A percentile compares a stretch with the other conserved stretches of the same genome.
These are phyloP conservation scores for Limanda limanda DNA, from an alignment of 2,113 vertebrate genomes.

Conservation along the genomic window DNA sequence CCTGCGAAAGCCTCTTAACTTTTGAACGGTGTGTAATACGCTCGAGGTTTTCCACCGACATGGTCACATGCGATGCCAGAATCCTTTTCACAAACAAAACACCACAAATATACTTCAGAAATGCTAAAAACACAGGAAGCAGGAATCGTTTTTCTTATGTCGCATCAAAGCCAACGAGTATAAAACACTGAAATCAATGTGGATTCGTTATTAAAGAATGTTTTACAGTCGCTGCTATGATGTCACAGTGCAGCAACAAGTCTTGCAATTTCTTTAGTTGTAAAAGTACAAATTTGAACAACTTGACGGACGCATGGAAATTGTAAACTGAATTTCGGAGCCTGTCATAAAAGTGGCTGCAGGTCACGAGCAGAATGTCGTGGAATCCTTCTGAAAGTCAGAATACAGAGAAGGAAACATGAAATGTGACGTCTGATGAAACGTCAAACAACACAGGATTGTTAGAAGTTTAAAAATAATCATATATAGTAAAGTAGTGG, in stretches of 20 bases:
- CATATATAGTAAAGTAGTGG: too few species aligned
- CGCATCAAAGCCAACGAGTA: neutral
- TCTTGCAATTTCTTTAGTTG: neutral
- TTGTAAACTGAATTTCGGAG: neutral
- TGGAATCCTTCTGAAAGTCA: neutral
- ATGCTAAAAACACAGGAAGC: neutral
- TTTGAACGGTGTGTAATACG: neutral
- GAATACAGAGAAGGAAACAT: neutral
- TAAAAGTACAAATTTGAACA: neutral
- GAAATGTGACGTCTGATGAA: neutral
- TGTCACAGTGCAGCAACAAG: slow-evolving; percentile 8
- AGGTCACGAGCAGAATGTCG: neutral
- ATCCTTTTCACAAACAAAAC: neutral
- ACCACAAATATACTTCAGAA: neutral
- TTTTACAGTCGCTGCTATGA: neutral
- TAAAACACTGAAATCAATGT: neutral
- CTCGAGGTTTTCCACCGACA: slow-evolving; percentile 1
- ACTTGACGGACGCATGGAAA: neutral
- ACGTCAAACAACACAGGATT: neutral
- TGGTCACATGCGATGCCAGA: neutral
- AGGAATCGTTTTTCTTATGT: neutral
- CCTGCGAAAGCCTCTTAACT: slow-evolving; percentile 21
- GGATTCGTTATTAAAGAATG: neutral
- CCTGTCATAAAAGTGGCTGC: neutral
- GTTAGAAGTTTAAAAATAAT: neutral